Conservation (phyloP, 2,797 vertebrate species). For the Eospalax fontanierii region DNA sequence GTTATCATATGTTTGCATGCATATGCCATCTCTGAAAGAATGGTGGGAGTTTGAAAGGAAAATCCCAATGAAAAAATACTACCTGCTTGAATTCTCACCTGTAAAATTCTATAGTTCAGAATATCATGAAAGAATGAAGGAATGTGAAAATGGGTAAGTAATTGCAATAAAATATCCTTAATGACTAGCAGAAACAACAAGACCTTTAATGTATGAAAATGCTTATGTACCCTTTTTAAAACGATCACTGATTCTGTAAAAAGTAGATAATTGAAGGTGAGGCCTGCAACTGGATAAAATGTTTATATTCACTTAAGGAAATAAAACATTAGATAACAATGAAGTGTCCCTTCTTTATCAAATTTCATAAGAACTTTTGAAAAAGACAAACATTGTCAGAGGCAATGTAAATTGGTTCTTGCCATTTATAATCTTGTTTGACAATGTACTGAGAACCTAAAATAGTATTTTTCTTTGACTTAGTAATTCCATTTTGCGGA, state of each 20-base stretch:
- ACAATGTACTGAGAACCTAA: slow-evolving; percentile 1
- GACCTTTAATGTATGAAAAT: not conserved
- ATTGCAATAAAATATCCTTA: not conserved
- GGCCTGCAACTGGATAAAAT: not conserved
- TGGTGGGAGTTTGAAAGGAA: slow-evolving; percentile 11
- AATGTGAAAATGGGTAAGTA: not conserved
- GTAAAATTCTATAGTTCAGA: not conserved
- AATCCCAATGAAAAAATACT: not conserved
- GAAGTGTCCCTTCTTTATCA: slow-evolving; percentile 27
- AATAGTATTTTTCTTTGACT: not conserved
- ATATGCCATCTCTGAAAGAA: not conserved
- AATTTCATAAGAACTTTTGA: not conserved
- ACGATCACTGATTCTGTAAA: not conserved
- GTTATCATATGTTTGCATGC: not conserved
- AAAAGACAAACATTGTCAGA: not conserved
- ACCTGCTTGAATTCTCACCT: not conserved
- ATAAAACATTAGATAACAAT: not conserved
- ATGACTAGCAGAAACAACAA: not conserved
- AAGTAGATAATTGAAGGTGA: not conserved
- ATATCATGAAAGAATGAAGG: not conserved
- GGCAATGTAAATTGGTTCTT: not conserved
- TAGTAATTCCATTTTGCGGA: slow-evolving; percentile 30
- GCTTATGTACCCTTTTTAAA: no score
- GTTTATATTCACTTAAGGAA: slow-evolving; percentile 22
- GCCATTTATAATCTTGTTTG: not conserved